Conservation (phyloP, 2,113 vertebrate species). For the Hemichromis elongatus region DNA sequence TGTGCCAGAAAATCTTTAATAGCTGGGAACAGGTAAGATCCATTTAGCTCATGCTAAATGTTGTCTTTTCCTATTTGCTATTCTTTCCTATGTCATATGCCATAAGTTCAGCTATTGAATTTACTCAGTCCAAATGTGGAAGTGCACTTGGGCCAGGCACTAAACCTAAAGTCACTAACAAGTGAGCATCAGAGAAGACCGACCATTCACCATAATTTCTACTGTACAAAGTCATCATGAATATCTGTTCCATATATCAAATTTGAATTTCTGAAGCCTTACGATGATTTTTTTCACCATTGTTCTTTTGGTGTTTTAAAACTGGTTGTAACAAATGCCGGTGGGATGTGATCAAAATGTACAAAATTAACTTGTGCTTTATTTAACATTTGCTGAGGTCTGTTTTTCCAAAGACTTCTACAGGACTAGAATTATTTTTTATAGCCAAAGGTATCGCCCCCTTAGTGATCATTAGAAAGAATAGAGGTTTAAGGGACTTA, state of each 20-base stretch:
- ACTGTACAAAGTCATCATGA: neutral
- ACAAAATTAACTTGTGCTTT: neutral
- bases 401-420: neutral
- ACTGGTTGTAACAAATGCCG: neutral
- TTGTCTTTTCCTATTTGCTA: neutral
- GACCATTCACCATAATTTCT: neutral
- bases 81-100: rapidly evolving
- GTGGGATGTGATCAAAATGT: too few species aligned
- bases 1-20: neutral
- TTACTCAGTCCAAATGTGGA: neutral
- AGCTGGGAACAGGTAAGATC: neutral
- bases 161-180: neutral
- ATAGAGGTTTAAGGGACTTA: neutral
- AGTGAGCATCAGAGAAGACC: neutral
- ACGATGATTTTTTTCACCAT: neutral
- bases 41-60: neutral
- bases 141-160: neutral
- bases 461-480: rapidly evolving
- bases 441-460: neutral
- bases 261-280: neutral
- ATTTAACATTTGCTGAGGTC: neutral
- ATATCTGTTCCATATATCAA: neutral
- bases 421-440: too few species aligned
- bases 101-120: neutral
- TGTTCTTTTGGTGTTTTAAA: neutral